Conservation (phyloP, 2,113 vertebrate species). For the Cyphomyrus discorhynchus region DNA sequence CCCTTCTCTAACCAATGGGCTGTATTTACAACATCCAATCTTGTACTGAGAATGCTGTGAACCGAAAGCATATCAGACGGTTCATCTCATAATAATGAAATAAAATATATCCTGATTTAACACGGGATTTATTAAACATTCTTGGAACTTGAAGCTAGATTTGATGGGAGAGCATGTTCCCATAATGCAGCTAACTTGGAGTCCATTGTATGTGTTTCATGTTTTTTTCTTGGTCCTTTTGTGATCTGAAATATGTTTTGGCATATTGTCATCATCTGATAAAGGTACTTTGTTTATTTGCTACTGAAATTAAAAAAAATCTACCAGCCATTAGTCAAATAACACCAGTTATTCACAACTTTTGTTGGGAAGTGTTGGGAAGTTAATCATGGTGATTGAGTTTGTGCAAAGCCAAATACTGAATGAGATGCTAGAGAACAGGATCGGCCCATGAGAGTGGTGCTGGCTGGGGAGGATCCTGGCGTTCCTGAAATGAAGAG, state of each 20-base stretch:
- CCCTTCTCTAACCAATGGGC: neutral
- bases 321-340: neutral
- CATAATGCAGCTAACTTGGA: neutral
- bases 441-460: neutral
- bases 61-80: neutral
- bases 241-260: neutral
- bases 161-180: neutral
- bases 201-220: neutral
- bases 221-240: neutral
- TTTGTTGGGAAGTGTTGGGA: neutral
- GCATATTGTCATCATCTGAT: neutral
- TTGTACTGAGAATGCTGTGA: neutral
- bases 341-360: neutral
- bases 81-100: neutral
- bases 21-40: neutral
- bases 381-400: neutral
- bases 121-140: neutral
- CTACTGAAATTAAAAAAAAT: neutral
- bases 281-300: neutral
- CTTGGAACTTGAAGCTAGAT: neutral
- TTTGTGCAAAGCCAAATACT: neutral
- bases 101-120: neutral
- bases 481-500: neutral
- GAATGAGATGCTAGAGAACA: neutral
- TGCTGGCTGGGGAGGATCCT: neutral